Evolutionary conservation across 23 tunicate species (phyloP).

Genomic region (Ciona savignyi): DNA sequence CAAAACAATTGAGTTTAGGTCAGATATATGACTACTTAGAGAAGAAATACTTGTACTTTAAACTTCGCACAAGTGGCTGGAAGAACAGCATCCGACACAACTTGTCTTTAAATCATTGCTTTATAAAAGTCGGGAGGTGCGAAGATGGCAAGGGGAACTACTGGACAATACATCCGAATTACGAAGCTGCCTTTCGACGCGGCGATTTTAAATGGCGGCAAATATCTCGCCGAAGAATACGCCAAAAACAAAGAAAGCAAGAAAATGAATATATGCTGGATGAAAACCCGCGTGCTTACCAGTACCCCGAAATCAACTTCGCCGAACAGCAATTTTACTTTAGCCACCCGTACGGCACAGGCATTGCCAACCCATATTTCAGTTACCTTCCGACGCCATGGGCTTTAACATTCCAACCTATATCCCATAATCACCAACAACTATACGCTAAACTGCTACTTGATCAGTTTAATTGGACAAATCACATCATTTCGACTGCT

Average conservation of each 20-base stretch:
- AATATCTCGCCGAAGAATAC: constrained; percentile 3
- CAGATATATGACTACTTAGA: constrained; percentile 12
- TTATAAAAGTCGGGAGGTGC: constrained; percentile 12
- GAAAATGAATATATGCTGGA: not conserved
- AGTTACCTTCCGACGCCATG: too few species aligned
- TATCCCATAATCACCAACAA: not conserved
- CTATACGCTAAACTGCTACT: not conserved
- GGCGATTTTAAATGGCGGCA: constrained; percentile 15
- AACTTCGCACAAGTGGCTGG: not conserved
- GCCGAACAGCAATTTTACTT: too few species aligned
- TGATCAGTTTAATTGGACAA: not conserved
- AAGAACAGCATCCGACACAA: constrained; percentile 23
- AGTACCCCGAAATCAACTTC: not conserved
- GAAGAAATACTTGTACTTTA: not conserved
- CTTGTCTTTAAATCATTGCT: constrained; percentile 13
- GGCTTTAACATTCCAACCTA: not conserved
- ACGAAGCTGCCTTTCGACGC: not conserved
- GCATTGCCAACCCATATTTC: not conserved
- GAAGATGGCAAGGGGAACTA: constrained; percentile 20
- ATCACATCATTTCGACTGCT: not conserved
- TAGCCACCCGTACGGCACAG: not conserved
- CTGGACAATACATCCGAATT: constrained; percentile 4
- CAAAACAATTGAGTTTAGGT: constrained; percentile 1
- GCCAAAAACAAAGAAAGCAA: not conserved
- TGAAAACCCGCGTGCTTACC: not conserved